Conservation (phyloP, 2,797 vertebrate species). For the Streptopelia turtur region DNA sequence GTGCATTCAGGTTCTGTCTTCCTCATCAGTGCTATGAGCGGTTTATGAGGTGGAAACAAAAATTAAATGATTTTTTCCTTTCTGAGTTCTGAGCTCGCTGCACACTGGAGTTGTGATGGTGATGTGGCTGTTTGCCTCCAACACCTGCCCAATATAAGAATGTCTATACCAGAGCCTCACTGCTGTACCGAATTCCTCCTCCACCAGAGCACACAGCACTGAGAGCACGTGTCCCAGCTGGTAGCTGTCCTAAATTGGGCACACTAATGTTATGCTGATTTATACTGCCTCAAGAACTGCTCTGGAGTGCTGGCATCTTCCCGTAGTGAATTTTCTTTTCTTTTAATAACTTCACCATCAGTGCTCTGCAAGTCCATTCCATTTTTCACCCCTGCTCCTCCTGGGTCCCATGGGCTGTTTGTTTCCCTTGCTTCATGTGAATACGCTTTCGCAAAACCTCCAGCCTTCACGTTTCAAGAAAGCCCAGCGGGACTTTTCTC, state of each 20-base stretch:
- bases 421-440: not conserved
- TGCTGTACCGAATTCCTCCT: not conserved
- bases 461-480: not conserved
- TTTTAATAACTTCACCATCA: not conserved
- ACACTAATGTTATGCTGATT: not conserved
- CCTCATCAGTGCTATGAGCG: not conserved
- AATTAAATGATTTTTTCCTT: not conserved
- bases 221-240: not conserved
- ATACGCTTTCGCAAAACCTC: not conserved
- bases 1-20: not conserved
- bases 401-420: not conserved
- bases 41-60: not conserved
- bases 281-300: not conserved
- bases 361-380: not conserved
- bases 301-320: not conserved
- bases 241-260: not conserved
- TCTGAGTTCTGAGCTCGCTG: not conserved
- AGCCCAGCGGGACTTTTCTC: fast-evolving
- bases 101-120: not conserved
- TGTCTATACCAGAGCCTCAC: not conserved
- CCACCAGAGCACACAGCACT: not conserved
- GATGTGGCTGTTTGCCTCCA: not conserved
- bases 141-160: not conserved
- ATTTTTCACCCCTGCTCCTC: not conserved
- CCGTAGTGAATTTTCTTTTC: not conserved